Evolutionary conservation across 2,888 invertebrate genomes (phyloP), one percentile per base, ranked within the genome.

Genomic region (Branchipolynoe longqiensis): DNA sequence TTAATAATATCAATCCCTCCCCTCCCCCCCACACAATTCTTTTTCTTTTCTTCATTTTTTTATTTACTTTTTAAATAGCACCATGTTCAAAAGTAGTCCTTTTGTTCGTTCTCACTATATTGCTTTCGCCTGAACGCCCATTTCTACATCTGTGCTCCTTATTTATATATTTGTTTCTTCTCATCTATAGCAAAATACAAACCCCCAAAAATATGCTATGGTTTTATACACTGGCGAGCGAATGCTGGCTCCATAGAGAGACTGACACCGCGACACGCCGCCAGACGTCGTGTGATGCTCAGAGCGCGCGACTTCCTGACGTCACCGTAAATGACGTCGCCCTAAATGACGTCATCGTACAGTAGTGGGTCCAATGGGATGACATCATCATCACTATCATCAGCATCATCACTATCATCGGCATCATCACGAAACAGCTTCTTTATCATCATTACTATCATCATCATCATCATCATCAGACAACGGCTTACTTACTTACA

Each of bases 71-170:
- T 28, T 25, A 69, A 36, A 69, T 69, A 69, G 69, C 69, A 69
- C 69, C 69, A 69, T 69, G 33, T 69, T 69, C 18, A 36, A 69
- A 69, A 38, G 69, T 33, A 69, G 69, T 69, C 69, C 69, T 69
- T 69, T 69, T 69, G 3, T 18, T 62, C 62, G 31, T n/a, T 69
- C 14, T 33, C 38, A 38, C 38, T 18, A 18, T 69, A 69, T 69
- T 69, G 69, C 69, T 69, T 69, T 38, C 69, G 69, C 69, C 33
- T 69, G 69, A 69, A 69, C 69, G 69, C 69, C 69, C 22, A 69
- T n/a, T 4, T 8, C 58, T 69, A 62, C 25, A 28, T 62, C 25
- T 62, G 1, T 56, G 25, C 56, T n/a, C 25, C 22, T 25, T 25
- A 56, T 62, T 3, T 28, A 25, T 28, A 3, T 38, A 33, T 33